Evolutionary conservation across 2,113 vertebrate species (phyloP), one percentile per base, ranked within the genome.

Genomic region (Tetrao urogallus): DNA sequence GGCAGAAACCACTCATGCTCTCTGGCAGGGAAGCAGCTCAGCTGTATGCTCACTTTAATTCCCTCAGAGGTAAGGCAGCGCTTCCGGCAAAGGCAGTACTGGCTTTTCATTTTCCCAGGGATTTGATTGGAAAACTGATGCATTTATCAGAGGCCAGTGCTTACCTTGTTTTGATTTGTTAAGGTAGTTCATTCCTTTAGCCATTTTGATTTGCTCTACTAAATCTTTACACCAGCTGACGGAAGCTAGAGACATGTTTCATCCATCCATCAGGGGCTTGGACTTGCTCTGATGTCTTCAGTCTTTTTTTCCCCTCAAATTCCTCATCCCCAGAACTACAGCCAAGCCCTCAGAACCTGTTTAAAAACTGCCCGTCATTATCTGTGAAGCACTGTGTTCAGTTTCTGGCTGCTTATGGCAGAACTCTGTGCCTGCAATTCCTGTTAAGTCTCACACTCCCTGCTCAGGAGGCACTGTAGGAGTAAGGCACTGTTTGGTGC

Each of bases 361-460:
- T 88, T 70, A 40, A 3, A 42, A 32, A 2, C 78, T 82, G 48
- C 87, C 84, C 50, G 0, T 77, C 1, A 2, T 21, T 52, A 36
- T 5, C 66, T 70, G 30, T 50, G 70, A 28, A 71, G 71, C 10
- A 82, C 91, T 92, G 40, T 85, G 42, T 42, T 56, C 79, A 54
- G 10, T 30, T 84, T 85, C 76, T 86, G 87, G 56, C 95, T 93
- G 87, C 91, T 89, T 85, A 15, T 6, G 20, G 91, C 92, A 95
- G 84, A 92, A 71, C 36, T 38, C 75, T 93, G 42, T 34, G n/a
- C 91, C 94, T 92, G 84, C 94, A 56, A 5, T 24, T 38, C 72
- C 79, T 92, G 42, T 85, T 9, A 2, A 2, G 69, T 56, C 87
- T 94, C 78, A 22, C 57, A 52, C 72, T 94, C 85, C 79, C 48